Evolutionary conservation across 2,797 vertebrate genomes (phyloP), one percentile per base, ranked within the genome.

Genomic region (Chaetodon trifasciatus): DNA sequence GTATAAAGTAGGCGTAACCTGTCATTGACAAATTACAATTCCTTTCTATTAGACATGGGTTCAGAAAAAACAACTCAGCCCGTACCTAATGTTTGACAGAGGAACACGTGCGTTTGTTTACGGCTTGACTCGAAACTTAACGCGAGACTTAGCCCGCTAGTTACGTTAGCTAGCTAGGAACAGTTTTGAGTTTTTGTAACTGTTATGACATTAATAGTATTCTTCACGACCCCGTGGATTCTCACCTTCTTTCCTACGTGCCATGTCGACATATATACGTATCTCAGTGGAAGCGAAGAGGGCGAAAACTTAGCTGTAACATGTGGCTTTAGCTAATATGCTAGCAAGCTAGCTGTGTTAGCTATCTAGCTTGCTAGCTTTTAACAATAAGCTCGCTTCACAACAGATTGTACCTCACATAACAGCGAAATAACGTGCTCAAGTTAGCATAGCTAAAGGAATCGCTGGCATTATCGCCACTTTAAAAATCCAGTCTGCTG

Each of bases 161-260:
- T 56, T 28, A 19, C 5, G 4, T 56, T 79, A 23, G 47, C 72
- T 5, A 11, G 37, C 69, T 60, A 46, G 6, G 2, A 44, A 15
- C 7, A 2, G 4, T 42, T 23, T 24, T 2, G 5, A 13, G 0
- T 37, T 3, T 50, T 9, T 8, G 1, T 5, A 12, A 19, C 16
- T 15, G 46, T 47, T 21, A 19, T 4, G 0, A 12, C 1, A 52
- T 15, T 2, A 15, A 2, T 16, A 0, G 8, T 15, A 6, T 17
- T 73, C 13, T 19, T 1, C 28, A 6, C 17, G 28, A 15, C 15
- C 32, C 0, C 17, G 0, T 5, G 5, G 8, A 37, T 15, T 61
- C 93, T 93, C 90, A 96, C 96, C 94, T 85, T 95, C 88, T 86
- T 93, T 94, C 74, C 94, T 93, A 4, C 72, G 81, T 37, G 94